Evolutionary conservation across 2,888 invertebrate species (phyloP), one percentile per base, ranked within the genome.

Genomic region (Spilarctia lutea): DNA sequence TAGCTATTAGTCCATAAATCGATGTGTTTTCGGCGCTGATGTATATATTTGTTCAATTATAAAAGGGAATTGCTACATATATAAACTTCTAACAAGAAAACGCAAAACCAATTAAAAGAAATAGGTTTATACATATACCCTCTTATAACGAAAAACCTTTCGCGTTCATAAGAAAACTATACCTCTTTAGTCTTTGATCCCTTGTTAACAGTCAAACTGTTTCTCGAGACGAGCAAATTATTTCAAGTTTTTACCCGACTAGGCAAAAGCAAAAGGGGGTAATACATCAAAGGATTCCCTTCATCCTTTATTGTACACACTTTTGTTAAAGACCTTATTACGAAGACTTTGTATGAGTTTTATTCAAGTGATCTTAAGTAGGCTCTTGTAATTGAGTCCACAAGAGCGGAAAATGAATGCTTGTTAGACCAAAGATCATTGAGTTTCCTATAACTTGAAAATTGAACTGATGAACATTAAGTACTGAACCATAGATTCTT

Each of bases 291-390:
- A 73, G 69, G 65, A 10, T 13, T 69, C 48, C 30, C 18, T 66
- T 30, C 66, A 42, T 68, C 56, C 56, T 65, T 69, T 65, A 56
- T 63, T 13, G 69, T 65, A 60, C 56, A 60, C 42, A 52, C 45
- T 67, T 67, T 63, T 67, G 60, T 56, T 39, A 30, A 65, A 66
- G 56, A 42, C 42, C 65, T 74, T 39, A 70, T 70, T 74, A 74
- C 18, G 24, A 16, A 42, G 6, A 18, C 63, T 73, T n/a, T 33
- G 69, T 74, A 66, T 24, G 70, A 48, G 65, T 65, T 60, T 66
- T 27, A 56, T 69, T 56, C n/a, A 69, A 33, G 69, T 69, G 56
- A 35, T 13, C 56, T 56, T 16, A 33, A 24, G 35, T 56, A n/a
- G 2, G 52, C n/a, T 33, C 20, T 20, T 30, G 30, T 48, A 30